A percentile compares a stretch with the other conserved stretches of the same genome.
These are phyloP conservation scores for Apamea crenata DNA, from an alignment of 2,888 invertebrate genomes.

Conservation along the genomic window DNA sequence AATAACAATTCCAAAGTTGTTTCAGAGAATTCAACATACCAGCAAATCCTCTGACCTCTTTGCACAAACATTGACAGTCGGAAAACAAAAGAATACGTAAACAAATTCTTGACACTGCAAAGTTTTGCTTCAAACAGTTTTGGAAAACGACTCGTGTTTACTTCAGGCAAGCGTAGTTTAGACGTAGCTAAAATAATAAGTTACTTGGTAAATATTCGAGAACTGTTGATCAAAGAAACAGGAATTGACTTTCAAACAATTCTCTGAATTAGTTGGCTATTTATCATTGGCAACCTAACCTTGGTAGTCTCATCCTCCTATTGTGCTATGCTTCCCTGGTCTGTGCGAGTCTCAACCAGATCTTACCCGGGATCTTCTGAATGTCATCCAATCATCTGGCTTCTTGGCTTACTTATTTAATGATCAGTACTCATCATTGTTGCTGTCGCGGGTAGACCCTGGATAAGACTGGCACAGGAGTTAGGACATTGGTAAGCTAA, in stretches of 20 bases:
- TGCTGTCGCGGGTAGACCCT: not conserved
- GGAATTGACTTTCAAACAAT: not conserved
- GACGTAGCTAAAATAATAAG: not conserved
- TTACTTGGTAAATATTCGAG: not conserved
- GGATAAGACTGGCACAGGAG: not conserved
- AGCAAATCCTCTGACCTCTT: slow-evolving; percentile 7
- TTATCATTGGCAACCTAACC: too few species aligned
- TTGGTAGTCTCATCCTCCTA: too few species aligned
- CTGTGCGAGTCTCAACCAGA: not conserved
- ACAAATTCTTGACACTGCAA: slow-evolving; percentile 24
- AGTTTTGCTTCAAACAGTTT: slow-evolving; percentile 6
- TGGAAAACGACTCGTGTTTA: not conserved
- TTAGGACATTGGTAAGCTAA: too few species aligned
- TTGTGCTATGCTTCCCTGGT: not conserved
- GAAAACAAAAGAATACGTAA: slow-evolving; percentile 16
- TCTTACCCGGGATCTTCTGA: not conserved
- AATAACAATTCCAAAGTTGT: slow-evolving; percentile 13
- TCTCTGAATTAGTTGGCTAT: not conserved
- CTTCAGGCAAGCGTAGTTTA: not conserved
- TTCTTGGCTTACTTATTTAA: not conserved
- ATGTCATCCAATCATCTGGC: not conserved
- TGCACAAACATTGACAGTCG: slow-evolving; percentile 10
- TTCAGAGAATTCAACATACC: slow-evolving; percentile 27
- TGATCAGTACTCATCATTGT: not conserved
- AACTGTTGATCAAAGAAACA: slow-evolving; percentile 8